Evolutionary conservation across 2,888 invertebrate species (phyloP), one percentile per base, ranked within the genome.

Genomic region (Hyposoter dolosus): DNA sequence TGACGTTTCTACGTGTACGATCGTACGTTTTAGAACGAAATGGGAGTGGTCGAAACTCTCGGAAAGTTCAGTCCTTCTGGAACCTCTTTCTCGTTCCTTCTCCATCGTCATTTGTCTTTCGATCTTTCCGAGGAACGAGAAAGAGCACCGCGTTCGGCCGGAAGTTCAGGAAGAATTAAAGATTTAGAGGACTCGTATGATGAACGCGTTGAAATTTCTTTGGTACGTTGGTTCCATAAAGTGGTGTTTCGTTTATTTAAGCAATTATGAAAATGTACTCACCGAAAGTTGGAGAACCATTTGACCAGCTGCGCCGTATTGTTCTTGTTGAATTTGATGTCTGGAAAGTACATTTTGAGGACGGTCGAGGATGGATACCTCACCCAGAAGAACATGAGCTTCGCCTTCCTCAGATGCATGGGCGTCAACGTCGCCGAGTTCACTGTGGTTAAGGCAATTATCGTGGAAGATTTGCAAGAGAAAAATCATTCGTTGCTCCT

Each of bases 231-330:
- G 15, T 60, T 15, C 5, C 60, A 60, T 12, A 23, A 60, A 60
- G 28, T 28, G 12, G 12, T 23, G 23, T 56, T 56, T 23, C 23
- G 23, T 23, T 56, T 12, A 12, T 23, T 12, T 45, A 66, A 71
- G n/a, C n/a, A 66, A 84, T 74, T n/a, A 76, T 65, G 75, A 77
- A 9, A 47, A 83, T 77, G 79, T 82, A 93, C 93, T 93, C 88
- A 99, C 99, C 99, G 97, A 96, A 99, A 99, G 95, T 99, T 99
- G 94, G 99, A 99, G 97, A 99, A 99, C 99, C 99, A 99, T 95
- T 99, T 99, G 96, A 99, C 99, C 94, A 99, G 97, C 96, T 99
- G 99, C 93, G 99, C 99, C 90, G 99, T 99, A 96, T 99, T 99
- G 96, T 99, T 99, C 96, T 99, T 99, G 96, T 99, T 99, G 96